Percentiles rank a stretch among this genome's conserved stretches.
These are phyloP conservation scores for Tetropium fuscum DNA, from an alignment of 2,888 invertebrate genomes.

Conservation along the genomic window DNA sequence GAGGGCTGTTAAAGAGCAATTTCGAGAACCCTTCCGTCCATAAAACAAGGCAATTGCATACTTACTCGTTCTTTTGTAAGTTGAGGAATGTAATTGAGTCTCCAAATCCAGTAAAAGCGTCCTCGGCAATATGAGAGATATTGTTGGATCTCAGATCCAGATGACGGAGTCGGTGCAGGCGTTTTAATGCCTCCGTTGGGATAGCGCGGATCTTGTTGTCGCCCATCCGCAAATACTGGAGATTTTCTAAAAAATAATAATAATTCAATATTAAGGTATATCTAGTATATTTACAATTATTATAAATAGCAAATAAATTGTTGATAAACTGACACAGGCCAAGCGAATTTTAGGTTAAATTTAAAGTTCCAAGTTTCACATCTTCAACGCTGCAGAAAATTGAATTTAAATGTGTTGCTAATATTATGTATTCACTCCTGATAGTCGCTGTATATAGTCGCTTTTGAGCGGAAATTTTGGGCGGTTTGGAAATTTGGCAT, in stretches of 20 bases:
- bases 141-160: slow-evolving; percentile 90
- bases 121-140: slow-evolving; percentile 84
- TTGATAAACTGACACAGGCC: too few relatives aligned
- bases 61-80: slow-evolving; percentile 92
- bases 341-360: too few relatives aligned
- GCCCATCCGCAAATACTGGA: slow-evolving; percentile 89
- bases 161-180: slow-evolving; percentile 87
- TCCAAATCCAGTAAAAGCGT: slow-evolving; percentile 90
- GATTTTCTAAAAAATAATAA: slow-evolving; percentile 75
- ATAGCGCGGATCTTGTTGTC: slow-evolving; percentile 89
- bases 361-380: too few relatives aligned
- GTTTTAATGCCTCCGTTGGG: slow-evolving; percentile 85
- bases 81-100: slow-evolving; percentile 94
- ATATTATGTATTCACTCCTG: too few relatives aligned
- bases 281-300: too few relatives aligned
- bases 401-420: too few relatives aligned
- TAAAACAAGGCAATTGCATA: slow-evolving; percentile 35
- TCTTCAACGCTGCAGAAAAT: too few relatives aligned
- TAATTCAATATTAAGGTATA: not conserved
- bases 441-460: too few relatives aligned
- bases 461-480: too few relatives aligned
- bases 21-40: not conserved
- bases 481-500: too few relatives aligned
- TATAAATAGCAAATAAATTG: too few relatives aligned
- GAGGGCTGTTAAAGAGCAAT: slow-evolving; percentile 2